Evolutionary conservation across 2,113 vertebrate genomes (phyloP).

Genomic region (Gallinago undulata): DNA sequence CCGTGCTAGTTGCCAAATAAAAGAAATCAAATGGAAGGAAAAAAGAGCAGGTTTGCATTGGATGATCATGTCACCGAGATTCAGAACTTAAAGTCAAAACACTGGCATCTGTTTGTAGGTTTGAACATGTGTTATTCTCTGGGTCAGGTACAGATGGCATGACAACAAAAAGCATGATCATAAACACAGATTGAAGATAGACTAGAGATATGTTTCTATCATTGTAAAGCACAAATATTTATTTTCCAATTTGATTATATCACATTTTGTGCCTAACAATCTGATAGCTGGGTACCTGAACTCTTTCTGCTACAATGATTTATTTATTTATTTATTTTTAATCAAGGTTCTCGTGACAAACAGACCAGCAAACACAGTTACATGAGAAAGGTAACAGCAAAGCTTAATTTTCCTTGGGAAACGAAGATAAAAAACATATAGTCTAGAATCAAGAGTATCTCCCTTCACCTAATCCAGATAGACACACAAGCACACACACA

Average conservation of each 20-base stretch:
- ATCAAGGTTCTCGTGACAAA: neutral
- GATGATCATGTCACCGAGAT: neutral
- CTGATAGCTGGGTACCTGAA: neutral
- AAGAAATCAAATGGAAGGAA: neutral
- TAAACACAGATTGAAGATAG: neutral
- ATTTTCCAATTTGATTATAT: neutral
- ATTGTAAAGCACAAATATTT: neutral
- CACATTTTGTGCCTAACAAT: neutral
- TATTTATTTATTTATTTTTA: neutral
- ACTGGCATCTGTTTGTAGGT: neutral
- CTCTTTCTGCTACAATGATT: neutral
- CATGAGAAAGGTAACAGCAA: neutral
- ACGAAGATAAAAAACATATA: neutral
- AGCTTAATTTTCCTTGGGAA: neutral
- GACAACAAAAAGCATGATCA: neutral
- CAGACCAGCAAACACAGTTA: neutral
- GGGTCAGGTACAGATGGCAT: neutral
- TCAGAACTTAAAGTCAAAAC: neutral
- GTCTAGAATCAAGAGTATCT: neutral
- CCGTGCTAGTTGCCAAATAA: neutral
- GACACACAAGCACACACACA: neutral
- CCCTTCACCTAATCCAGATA: neutral
- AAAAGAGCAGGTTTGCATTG: neutral
- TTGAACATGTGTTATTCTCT: neutral
- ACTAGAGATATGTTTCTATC: neutral